phyloP scores from a whole-genome alignment of 2,888 invertebrate genomes.

The Cephus sareptanus region DNA sequence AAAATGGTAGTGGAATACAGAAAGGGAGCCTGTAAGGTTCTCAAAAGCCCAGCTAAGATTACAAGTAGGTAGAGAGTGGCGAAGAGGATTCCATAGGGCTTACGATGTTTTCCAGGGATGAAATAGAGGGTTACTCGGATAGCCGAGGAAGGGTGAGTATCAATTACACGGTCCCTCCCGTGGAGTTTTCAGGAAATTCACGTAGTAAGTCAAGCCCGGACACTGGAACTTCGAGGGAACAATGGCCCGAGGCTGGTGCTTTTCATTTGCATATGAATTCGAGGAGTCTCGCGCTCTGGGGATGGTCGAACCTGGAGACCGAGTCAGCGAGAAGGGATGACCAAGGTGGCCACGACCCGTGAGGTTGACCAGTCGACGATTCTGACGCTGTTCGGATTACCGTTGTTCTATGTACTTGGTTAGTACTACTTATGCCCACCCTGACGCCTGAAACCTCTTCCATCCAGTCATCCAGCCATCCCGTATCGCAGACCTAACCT shows the following conservation, averaged over 20 bases:
- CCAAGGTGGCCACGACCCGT: not conserved
- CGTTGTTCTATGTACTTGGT: constrained; percentile 9
- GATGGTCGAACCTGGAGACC: constrained; percentile 15
- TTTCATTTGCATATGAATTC: constrained; percentile 66
- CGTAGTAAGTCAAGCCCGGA: constrained; percentile 62
- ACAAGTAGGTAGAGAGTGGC: not conserved
- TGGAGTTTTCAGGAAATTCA: constrained; percentile 64
- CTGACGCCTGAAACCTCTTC: not conserved
- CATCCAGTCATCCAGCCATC: not conserved
- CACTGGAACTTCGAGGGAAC: constrained; percentile 55
- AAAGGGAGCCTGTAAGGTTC: not conserved
- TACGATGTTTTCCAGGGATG: not conserved
- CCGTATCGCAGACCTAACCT: constrained; percentile 4
- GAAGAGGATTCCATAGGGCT: not conserved
- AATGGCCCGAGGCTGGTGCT: constrained; percentile 56
- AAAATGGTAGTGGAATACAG: not conserved
- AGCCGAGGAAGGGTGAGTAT: constrained; percentile 45
- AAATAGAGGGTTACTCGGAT: not conserved
- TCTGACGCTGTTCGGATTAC: constrained; percentile 44
- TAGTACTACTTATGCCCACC: not conserved
- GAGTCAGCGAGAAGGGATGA: constrained; percentile 6
- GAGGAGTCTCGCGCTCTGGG: constrained; percentile 30
- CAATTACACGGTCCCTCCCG: constrained; percentile 56
- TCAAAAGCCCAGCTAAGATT: not conserved
- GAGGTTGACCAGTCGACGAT: constrained; percentile 37